phyloP scores from a whole-genome alignment of 2,797 vertebrate genomes.

The Microctenopoma stevenorrisi region DNA sequence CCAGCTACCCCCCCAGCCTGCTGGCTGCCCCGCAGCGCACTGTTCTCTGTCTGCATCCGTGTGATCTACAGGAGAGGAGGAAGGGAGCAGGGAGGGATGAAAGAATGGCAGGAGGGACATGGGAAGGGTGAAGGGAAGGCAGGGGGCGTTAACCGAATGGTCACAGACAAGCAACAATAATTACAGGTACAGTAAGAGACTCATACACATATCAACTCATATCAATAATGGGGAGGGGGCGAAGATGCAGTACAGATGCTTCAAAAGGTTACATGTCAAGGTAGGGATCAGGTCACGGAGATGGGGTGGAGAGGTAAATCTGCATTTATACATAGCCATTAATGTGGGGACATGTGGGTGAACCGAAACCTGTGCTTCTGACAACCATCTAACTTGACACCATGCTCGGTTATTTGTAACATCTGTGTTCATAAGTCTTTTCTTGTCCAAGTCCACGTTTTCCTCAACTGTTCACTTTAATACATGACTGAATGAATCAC shows the following conservation, averaged over 20 bases:
- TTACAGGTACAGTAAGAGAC: constrained; percentile 51
- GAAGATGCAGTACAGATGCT: constrained; percentile 15
- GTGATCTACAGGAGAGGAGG: constrained; percentile 90
- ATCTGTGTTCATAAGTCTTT: neutral
- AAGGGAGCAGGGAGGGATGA: constrained; percentile 52
- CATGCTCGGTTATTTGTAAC: constrained; percentile 2
- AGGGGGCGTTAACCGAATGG: constrained; percentile 64
- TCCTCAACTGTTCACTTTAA: constrained; percentile 9
- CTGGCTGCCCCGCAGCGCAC: constrained; percentile 91
- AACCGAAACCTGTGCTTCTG: constrained; percentile 15
- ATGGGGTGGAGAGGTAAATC: constrained; percentile 32
- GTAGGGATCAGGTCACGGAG: constrained; percentile 20
- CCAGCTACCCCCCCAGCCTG: constrained; percentile 84
- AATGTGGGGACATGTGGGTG: constrained; percentile 8
- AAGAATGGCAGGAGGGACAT: constrained; percentile 63
- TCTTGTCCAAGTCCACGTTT: constrained; percentile 1
- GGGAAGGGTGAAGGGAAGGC: constrained; percentile 55
- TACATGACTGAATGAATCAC: constrained; percentile 32
- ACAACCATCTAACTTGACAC: neutral
- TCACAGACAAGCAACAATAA: constrained; percentile 73
- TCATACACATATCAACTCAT: constrained; percentile 43
- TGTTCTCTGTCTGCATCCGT: constrained; percentile 96
- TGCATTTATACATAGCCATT: constrained; percentile 6
- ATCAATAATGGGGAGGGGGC: constrained; percentile 36
- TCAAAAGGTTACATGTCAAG: constrained; percentile 40